Evolutionary conservation across 2,797 vertebrate species (phyloP), one percentile per base, ranked within the genome.

Genomic region (Molossus molossus): DNA sequence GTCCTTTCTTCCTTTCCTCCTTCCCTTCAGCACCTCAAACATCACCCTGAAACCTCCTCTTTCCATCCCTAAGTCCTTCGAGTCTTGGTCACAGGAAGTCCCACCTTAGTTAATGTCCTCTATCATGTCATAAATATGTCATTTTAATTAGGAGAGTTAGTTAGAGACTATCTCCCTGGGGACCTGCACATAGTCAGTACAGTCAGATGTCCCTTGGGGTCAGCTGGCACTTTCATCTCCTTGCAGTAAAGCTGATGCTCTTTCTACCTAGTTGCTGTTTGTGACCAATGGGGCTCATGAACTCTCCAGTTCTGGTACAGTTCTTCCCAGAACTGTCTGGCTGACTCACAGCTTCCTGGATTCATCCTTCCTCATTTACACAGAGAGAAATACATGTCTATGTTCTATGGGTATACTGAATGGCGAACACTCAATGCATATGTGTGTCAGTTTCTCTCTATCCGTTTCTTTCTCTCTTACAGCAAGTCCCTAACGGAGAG

Each of bases 261-360:
- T 75, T 50, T 87, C 58, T 75, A 33, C 11, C 50, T 55, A 40
- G 18, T 23, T 86, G 53, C 50, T 73, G 11, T n/a, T 80, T 77
- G 4, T 70, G 25, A 86, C 9, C 40, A 87, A 0, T 25, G 13
- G 53, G 48, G 17, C 50, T 80, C 5, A 70, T 40, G 81, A 93
- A 23, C 10, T 23, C 33, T 67, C 29, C 13, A 18, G 8, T 55
- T 60, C n/a, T 79, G 11, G 12, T 40, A 70, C 12, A 82, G 18
- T 67, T 90, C 50, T 75, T 89, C 94, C 53, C 45, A 90, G 70
- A 93, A 77, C 53, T 27, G 1, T 48, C 40, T 87, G 12, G 64
- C 55, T 95, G 27, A 48, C 29, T 93, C 72, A 81, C 18, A 86
- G 60, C n/a, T 93, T 93, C 50, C 86, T 89, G 55, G 81, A 72